A percentile compares a stretch with the other conserved stretches of the same genome.
Evolutionary conservation across 2,888 invertebrate species (phyloP).

Genomic region (Venusia cambrica): DNA sequence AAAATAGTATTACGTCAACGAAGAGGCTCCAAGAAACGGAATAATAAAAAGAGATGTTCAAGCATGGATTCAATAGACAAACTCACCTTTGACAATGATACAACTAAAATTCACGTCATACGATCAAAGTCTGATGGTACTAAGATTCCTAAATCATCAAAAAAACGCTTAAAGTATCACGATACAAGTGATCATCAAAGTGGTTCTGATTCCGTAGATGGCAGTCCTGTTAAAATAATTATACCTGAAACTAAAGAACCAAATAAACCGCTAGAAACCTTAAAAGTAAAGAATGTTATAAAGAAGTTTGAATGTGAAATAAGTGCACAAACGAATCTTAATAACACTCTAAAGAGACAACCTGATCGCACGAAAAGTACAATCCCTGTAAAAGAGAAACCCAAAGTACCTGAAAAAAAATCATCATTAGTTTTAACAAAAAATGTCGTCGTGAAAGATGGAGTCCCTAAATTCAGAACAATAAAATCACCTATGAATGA

Average conservation of each 20-base stretch:
- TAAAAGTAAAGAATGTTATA: conserved; percentile 67
- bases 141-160: conserved; percentile 65
- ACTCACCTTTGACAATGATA: conserved; percentile 49
- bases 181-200: conserved; percentile 61
- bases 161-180: conserved; percentile 60
- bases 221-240: conserved; percentile 47
- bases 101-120: conserved; percentile 57
- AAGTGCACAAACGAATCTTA: conserved; percentile 54
- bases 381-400: conserved; percentile 69
- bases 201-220: conserved; percentile 67
- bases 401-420: conserved; percentile 83
- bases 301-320: conserved; percentile 76
- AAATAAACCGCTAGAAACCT: conserved; percentile 41
- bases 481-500: conserved; percentile 52
- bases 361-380: conserved; percentile 54
- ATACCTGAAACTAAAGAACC: conserved; percentile 35
- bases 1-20: conserved; percentile 72
- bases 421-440: conserved; percentile 75
- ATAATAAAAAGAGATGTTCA: conserved; percentile 72
- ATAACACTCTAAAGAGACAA: conserved; percentile 60
- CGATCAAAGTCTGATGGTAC: conserved; percentile 74
- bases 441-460: conserved; percentile 75
- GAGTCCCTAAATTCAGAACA: conserved; percentile 75
- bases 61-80: conserved; percentile 74
- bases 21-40: conserved; percentile 69